phyloP scores from a whole-genome alignment of 2,888 invertebrate species.

The Aspidapion aeneum region DNA sequence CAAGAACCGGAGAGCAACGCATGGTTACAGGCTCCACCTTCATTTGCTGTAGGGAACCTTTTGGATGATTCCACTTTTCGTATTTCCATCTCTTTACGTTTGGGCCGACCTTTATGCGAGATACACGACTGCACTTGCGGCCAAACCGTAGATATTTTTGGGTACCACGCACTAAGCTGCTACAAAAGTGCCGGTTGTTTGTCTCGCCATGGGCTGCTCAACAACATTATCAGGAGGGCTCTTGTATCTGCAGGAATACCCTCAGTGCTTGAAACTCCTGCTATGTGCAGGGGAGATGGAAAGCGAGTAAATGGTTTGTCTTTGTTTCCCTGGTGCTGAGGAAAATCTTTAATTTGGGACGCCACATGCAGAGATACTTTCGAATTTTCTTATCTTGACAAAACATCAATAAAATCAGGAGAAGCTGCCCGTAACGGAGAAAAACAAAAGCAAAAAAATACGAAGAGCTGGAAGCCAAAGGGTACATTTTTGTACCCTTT shows the following conservation, averaged over 20 bases:
- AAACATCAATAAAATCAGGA: not conserved
- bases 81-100: too few relatives aligned
- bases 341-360: not conserved
- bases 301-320: not conserved
- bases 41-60: not conserved
- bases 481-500: not conserved
- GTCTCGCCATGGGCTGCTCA: not conserved
- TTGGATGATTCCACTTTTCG: not conserved
- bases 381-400: not conserved
- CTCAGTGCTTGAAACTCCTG: not conserved
- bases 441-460: too few relatives aligned
- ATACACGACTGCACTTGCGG: not conserved
- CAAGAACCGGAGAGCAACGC: not conserved
- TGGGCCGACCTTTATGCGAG: not conserved
- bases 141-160: not conserved
- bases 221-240: not conserved
- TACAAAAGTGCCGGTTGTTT: not conserved
- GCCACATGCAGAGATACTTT: not conserved
- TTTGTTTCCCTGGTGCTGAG: not conserved
- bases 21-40: not conserved
- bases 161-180: not conserved
- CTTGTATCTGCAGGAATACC: not conserved
- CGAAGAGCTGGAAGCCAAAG: not conserved
- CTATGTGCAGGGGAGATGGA: not conserved
- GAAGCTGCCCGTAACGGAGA: too few relatives aligned